These are phyloP conservation scores for Brachynemurus nebulosus DNA, from an alignment of 2,888 invertebrate genomes.

Conservation along the genomic window DNA sequence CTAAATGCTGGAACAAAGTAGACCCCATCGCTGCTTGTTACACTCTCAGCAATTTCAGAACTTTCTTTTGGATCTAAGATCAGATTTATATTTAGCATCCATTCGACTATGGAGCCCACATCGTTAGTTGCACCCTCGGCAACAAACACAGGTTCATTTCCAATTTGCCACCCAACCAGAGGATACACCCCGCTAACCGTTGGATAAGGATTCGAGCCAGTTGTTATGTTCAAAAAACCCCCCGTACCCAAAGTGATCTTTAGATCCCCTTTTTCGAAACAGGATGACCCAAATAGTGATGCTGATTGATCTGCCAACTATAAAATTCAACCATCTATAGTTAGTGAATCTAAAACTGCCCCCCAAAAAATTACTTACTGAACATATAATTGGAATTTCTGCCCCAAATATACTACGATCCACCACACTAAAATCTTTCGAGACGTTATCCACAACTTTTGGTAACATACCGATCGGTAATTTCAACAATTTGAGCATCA, in stretches of 20 bases:
- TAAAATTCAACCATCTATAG: constrained; percentile 11
- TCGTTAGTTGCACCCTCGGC: constrained; percentile 83
- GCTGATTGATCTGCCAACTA: constrained; percentile 83
- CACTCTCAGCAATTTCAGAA: constrained; percentile 50
- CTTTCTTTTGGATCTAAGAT: constrained; percentile 50
- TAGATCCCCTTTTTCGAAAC: constrained; percentile 60
- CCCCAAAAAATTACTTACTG: constrained; percentile 37
- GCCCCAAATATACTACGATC: constrained; percentile 55
- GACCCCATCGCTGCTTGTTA: constrained; percentile 58
- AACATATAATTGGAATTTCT: constrained; percentile 61
- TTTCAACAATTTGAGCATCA: constrained; percentile 53
- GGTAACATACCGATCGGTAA: constrained; percentile 68
- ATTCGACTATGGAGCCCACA: constrained; percentile 74
- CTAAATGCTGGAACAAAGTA: constrained; percentile 84
- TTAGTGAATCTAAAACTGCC: neutral
- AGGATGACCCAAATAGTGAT: constrained; percentile 77
- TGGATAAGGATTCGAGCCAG: constrained; percentile 60
- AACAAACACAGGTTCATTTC: constrained; percentile 48
- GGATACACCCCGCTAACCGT: constrained; percentile 81
- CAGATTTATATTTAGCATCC: constrained; percentile 63
- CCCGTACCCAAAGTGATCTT: constrained; percentile 90
- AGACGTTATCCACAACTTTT: constrained; percentile 61
- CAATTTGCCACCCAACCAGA: constrained; percentile 71
- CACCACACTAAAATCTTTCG: constrained; percentile 56
- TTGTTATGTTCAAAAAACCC: constrained; percentile 75